Conservation (phyloP, 2,797 vertebrate species). For the Octomys mimax region DNA sequence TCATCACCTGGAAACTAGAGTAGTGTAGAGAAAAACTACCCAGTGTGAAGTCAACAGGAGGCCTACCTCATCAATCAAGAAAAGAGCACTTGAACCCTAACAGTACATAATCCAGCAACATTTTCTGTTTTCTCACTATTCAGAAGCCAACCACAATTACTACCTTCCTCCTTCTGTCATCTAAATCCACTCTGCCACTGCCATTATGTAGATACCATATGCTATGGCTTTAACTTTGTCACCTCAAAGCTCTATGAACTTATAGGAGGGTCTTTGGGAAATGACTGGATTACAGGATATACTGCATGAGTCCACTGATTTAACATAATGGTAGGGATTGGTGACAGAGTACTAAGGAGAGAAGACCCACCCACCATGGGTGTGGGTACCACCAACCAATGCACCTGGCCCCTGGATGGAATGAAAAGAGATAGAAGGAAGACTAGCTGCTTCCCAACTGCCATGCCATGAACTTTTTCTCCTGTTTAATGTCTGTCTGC, state of each 20-base stretch:
- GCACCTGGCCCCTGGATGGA: background rate
- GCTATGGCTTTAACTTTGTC: background rate
- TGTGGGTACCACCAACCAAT: background rate
- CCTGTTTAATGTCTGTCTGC: background rate
- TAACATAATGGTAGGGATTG: background rate
- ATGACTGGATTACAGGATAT: background rate
- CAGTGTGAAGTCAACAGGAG: background rate
- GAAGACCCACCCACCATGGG: background rate
- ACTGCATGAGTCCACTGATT: background rate
- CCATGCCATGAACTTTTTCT: background rate
- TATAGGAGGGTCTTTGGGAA: background rate
- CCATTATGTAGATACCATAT: background rate
- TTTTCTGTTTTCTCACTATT: background rate
- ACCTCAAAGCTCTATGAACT: background rate
- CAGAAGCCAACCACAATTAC: background rate
- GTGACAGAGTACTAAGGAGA: background rate
- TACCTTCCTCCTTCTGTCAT: background rate
- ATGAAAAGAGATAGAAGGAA: background rate
- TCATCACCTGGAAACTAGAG: background rate
- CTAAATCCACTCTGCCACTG: background rate
- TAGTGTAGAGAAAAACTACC: background rate
- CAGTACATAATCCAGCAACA: background rate
- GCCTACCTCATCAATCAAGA: background rate
- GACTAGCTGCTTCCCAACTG: background rate
- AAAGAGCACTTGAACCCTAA: background rate